A percentile compares a stretch with the other conserved stretches of the same genome.
Conservation (phyloP, 2,888 invertebrate species). For the Drosophila pseudotakahashii region DNA sequence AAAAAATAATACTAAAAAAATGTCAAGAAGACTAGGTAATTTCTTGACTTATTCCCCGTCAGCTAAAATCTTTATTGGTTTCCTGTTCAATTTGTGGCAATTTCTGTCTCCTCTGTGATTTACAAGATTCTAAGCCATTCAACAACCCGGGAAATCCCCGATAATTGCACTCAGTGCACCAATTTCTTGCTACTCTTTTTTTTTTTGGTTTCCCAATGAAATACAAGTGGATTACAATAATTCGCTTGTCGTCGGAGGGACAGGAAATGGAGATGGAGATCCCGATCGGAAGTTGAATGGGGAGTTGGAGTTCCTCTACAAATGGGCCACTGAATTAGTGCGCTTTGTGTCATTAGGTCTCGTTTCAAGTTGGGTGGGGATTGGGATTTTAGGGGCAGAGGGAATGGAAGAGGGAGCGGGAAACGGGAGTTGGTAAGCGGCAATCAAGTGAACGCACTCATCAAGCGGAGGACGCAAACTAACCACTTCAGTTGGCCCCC, state of each 20-base stretch:
- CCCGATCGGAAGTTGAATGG: constrained; percentile 18
- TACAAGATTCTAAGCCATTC: constrained; percentile 17
- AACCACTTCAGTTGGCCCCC: constrained; percentile 36
- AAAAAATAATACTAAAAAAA: background rate
- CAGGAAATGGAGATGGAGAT: background rate
- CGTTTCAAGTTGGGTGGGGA: constrained; percentile 58
- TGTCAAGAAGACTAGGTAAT: background rate
- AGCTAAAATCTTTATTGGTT: background rate
- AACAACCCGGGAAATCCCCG: constrained; percentile 20
- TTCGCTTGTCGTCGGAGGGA: constrained; percentile 18
- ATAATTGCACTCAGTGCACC: constrained; percentile 53
- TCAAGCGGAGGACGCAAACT: constrained; percentile 35
- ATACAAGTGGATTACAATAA: constrained; percentile 46
- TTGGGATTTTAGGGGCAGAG: constrained; percentile 42
- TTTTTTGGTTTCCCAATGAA: constrained; percentile 28
- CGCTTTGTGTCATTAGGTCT: constrained; percentile 74
- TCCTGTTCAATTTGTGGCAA: background rate
- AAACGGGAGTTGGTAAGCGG: constrained; percentile 10
- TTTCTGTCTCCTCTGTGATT: constrained; percentile 3
- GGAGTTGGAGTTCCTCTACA: background rate
- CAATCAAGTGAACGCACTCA: constrained; percentile 70
- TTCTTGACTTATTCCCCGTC: background rate
- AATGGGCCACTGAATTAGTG: constrained; percentile 58
- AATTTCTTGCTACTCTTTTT: constrained; percentile 17
- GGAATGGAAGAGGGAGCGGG: no score